Evolutionary conservation across 2,113 vertebrate genomes (phyloP).

Genomic region (Forbesichthys papilliferus): DNA sequence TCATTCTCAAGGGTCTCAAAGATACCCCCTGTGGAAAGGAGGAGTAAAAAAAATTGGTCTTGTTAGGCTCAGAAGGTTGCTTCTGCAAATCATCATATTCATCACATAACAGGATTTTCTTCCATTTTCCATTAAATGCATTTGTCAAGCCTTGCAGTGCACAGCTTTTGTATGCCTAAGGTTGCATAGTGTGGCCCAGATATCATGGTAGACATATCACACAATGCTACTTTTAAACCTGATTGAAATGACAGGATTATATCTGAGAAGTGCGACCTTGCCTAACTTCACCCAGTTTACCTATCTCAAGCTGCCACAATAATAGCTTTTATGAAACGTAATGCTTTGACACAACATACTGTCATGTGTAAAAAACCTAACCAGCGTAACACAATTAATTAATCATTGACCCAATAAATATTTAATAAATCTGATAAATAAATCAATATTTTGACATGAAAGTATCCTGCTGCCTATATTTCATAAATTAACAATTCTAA

Average conservation of each 20-base stretch:
- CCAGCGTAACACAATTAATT: constrained; percentile 3
- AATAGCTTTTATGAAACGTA: constrained; percentile 19
- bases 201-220: constrained; percentile 18
- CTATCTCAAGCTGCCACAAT: constrained; percentile 29
- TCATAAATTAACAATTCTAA: too few species aligned
- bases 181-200: constrained; percentile 32
- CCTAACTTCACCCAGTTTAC: constrained; percentile 28
- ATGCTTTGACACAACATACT: neutral
- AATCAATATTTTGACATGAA: neutral
- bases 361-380: neutral
- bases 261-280: constrained; percentile 44
- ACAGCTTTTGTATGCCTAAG: constrained; percentile 1
- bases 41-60: constrained; percentile 6
- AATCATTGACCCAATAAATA: neutral
- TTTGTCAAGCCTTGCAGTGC: constrained; percentile 16
- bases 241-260: constrained; percentile 40
- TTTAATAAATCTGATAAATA: neutral
- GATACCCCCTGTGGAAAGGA: constrained; percentile 87
- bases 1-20: constrained; percentile 97
- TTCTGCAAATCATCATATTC: neutral
- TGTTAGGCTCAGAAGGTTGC: neutral
- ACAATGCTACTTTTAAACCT: constrained; percentile 24
- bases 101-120: neutral
- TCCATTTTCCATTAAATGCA: neutral
- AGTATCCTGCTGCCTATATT: too few species aligned